Conservation (phyloP, 2,113 vertebrate genomes). For the Saccopteryx bilineata region DNA sequence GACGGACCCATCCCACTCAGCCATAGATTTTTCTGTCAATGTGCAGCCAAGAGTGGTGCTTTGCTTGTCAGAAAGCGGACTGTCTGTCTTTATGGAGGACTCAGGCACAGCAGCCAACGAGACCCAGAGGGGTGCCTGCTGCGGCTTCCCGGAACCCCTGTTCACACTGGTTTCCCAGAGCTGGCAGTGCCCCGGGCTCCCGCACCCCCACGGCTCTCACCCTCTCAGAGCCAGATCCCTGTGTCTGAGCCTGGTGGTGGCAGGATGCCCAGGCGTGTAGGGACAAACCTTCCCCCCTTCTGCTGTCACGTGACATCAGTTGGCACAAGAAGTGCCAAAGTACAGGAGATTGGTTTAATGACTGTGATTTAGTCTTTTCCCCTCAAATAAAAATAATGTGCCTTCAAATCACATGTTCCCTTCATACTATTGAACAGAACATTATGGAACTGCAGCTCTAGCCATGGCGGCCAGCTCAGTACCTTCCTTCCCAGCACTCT, state of each 20-base stretch:
- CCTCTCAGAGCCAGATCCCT: background rate
- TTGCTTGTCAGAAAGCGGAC: background rate
- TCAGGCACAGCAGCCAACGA: background rate
- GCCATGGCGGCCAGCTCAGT: background rate
- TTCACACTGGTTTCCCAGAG: background rate
- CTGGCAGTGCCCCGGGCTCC: background rate
- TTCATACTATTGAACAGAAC: background rate
- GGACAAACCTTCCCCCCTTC: background rate
- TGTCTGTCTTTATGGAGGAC: background rate
- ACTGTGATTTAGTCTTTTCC: constrained; percentile 42
- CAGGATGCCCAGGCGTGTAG: background rate
- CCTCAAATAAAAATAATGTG: constrained; percentile 60
- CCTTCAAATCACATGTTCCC: constrained; percentile 39
- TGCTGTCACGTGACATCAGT: background rate
- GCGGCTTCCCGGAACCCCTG: background rate
- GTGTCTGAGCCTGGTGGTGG: background rate
- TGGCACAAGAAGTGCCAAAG: background rate
- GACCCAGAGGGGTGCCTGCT: background rate
- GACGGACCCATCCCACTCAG: background rate
- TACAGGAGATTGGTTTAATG: constrained; percentile 51
- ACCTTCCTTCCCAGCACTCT: background rate
- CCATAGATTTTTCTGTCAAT: constrained; percentile 63
- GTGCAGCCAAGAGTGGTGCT: background rate
- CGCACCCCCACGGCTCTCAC: fast-evolving
- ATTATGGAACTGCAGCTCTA: background rate